A percentile compares a stretch with the other conserved stretches of the same genome.
These are phyloP conservation scores for Myotis daubentonii DNA, from an alignment of 2,797 vertebrate genomes.

Conservation along the genomic window DNA sequence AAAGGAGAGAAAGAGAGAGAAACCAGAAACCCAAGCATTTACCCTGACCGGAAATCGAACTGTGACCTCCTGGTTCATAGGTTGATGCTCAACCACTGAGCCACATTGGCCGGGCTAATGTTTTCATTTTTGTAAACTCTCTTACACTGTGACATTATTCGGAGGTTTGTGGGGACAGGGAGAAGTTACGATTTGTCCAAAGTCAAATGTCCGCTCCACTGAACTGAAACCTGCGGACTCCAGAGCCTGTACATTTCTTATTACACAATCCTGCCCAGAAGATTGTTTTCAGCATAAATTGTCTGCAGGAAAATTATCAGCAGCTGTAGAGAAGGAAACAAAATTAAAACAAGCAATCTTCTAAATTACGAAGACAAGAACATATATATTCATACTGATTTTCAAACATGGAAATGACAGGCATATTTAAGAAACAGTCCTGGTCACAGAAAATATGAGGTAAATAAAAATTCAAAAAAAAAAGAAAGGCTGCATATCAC, in stretches of 20 bases:
- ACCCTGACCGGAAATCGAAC: neutral
- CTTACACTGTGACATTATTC: neutral
- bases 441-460: conserved; percentile 47
- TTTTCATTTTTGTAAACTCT: conserved; percentile 19
- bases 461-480: conserved; percentile 32
- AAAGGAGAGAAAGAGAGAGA: neutral
- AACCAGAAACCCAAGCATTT: neutral
- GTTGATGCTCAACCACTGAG: no score
- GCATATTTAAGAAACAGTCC: conserved; percentile 45
- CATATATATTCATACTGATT: conserved; percentile 13
- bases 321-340: conserved; percentile 11
- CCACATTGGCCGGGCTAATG: neutral
- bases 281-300: conserved; percentile 29
- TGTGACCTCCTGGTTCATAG: no score
- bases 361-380: conserved; percentile 59
- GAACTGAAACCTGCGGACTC: neutral
- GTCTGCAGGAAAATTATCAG: conserved; percentile 35
- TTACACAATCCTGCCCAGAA: neutral
- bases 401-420: conserved; percentile 51
- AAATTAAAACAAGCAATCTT: conserved; percentile 33
- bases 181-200: neutral
- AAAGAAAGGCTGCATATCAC: conserved; percentile 44
- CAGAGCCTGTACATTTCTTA: conserved; percentile 34
- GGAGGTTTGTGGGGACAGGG: neutral
- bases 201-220: neutral